Percentiles rank a stretch among this genome's conserved stretches.
These are phyloP conservation scores for Pegea sp. DNA, from an alignment of 23 tunicate species.

Conservation along the genomic window DNA sequence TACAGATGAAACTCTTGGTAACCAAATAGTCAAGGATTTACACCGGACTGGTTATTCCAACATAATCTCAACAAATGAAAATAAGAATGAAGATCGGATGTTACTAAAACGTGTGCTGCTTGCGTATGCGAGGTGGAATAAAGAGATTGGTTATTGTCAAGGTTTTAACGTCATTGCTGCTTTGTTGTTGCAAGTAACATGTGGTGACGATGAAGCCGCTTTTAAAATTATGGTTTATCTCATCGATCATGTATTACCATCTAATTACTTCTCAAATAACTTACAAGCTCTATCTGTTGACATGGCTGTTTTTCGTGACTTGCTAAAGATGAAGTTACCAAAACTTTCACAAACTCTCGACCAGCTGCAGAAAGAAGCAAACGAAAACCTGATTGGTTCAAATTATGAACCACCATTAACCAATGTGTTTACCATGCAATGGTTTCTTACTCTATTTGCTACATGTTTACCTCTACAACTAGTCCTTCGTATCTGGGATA, in stretches of 20 bases:
- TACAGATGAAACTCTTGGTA: constrained; percentile 76
- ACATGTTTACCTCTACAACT: constrained; percentile 59
- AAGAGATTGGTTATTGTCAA: constrained; percentile 87
- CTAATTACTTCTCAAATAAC: constrained; percentile 79
- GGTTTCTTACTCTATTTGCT: constrained; percentile 76
- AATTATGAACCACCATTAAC: constrained; percentile 92
- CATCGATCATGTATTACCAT: constrained; percentile 74
- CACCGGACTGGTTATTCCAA: constrained; percentile 87
- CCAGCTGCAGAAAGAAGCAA: constrained; percentile 56
- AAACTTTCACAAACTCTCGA: constrained; percentile 52
- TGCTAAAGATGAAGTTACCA: constrained; percentile 40
- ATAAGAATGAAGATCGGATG: constrained; percentile 31
- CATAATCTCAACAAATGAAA: constrained; percentile 11
- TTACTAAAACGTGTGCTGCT: constrained; percentile 72
- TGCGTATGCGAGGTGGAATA: constrained; percentile 93
- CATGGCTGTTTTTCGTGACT: constrained; percentile 90
- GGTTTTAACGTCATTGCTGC: constrained; percentile 94
- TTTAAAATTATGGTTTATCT: constrained; percentile 74
- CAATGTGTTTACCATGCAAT: constrained; percentile 96
- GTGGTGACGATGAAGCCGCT: constrained; percentile 45
- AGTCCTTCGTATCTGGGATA: constrained; percentile 84
- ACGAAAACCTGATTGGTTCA: constrained; percentile 26
- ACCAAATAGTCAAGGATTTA: constrained; percentile 93
- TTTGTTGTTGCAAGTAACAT: constrained; percentile 56
- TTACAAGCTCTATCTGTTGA: constrained; percentile 77